phyloP scores from a whole-genome alignment of 2,797 vertebrate genomes.

The Astyanax mexicanus region DNA sequence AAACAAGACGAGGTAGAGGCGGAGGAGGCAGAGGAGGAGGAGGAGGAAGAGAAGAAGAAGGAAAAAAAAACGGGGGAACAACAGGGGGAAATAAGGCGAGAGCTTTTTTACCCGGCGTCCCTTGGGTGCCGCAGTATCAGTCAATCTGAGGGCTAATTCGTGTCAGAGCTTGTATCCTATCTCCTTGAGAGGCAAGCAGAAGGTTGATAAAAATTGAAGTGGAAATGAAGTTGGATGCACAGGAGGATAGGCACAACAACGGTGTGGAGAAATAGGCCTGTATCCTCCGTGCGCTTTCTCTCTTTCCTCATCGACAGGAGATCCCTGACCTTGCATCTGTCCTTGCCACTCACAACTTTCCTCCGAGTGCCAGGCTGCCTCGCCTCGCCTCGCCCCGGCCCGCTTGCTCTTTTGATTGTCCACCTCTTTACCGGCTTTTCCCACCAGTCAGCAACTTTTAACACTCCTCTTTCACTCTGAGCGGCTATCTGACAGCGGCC shows the following conservation, averaged over 20 bases:
- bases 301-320: constrained; percentile 71
- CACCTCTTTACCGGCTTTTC: constrained; percentile 12
- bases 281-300: constrained; percentile 78
- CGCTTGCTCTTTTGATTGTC: constrained; percentile 21
- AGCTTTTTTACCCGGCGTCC: constrained; percentile 81
- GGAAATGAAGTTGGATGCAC: constrained; percentile 97
- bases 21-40: constrained; percentile 17
- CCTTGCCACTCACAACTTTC: constrained; percentile 79
- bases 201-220: constrained; percentile 98
- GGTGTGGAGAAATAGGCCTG: constrained; percentile 79
- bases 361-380: constrained; percentile 31
- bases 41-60: constrained; percentile 50
- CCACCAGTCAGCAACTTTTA: constrained; percentile 39
- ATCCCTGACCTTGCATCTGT: constrained; percentile 87
- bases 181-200: constrained; percentile 88
- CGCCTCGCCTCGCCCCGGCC: constrained; percentile 30
- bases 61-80: constrained; percentile 53
- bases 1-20: constrained; percentile 64
- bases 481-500: not conserved
- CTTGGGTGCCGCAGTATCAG: constrained; percentile 87
- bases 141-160: constrained; percentile 96
- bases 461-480: not conserved
- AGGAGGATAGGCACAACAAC: constrained; percentile 86
- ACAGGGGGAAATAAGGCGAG: constrained; percentile 48
- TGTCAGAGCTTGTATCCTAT: constrained; percentile 95